A percentile compares a stretch with the other conserved stretches of the same genome.
Conservation (phyloP, 2,888 invertebrate genomes). For the Drosophila mulleri region DNA sequence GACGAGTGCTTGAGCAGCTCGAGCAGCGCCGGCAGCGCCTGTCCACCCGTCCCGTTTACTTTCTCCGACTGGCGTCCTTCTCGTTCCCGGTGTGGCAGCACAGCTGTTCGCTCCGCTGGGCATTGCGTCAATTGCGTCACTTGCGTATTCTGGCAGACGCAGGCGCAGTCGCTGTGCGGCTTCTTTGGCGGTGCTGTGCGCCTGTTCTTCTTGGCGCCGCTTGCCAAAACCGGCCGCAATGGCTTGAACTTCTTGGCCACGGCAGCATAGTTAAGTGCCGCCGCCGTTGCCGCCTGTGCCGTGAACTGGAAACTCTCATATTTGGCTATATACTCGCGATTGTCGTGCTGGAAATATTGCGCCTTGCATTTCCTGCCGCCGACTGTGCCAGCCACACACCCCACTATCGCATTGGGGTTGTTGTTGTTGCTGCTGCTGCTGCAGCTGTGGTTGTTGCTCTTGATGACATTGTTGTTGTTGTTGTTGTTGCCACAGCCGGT, state of each 20-base stretch:
- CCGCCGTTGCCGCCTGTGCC: slow-evolving; percentile 53
- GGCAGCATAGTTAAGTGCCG: slow-evolving; percentile 76
- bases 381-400: slow-evolving; percentile 16
- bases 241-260: slow-evolving; percentile 84
- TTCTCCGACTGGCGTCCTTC: slow-evolving; percentile 13
- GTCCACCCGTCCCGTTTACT: slow-evolving; percentile 33
- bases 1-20: slow-evolving; percentile 71
- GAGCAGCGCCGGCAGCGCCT: slow-evolving; percentile 65
- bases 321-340: slow-evolving; percentile 76
- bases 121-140: slow-evolving; percentile 40
- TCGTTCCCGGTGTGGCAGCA: slow-evolving; percentile 6
- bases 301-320: slow-evolving; percentile 72
- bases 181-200: slow-evolving; percentile 51
- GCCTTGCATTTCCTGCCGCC: slow-evolving; percentile 69
- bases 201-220: slow-evolving; percentile 71
- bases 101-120: slow-evolving; percentile 56
- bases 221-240: slow-evolving; percentile 69
- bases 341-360: slow-evolving; percentile 84
- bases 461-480: slow-evolving; percentile 9
- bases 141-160: slow-evolving; percentile 61
- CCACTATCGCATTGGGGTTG: slow-evolving; percentile 16
- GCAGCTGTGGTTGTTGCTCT: slow-evolving; percentile 3
- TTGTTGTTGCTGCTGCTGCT: slow-evolving; percentile 3
- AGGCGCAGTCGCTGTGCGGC: slow-evolving; percentile 69
- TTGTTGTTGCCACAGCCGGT: slow-evolving; percentile 20